phyloP scores from a whole-genome alignment of 2,888 invertebrate genomes.

The Glomeris marginata region DNA sequence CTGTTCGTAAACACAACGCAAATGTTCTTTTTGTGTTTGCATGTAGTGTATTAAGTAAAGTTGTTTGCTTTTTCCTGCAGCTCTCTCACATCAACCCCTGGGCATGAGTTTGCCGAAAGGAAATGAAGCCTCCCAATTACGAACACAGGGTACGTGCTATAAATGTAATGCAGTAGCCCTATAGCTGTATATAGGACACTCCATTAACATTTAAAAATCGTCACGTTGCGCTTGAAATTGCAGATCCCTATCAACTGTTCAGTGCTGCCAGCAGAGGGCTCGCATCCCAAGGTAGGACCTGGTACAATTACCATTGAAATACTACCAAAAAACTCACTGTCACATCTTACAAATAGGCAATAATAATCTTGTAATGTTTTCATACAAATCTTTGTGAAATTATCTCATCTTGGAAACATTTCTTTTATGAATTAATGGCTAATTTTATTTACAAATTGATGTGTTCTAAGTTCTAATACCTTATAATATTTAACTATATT shows the following conservation, averaged over 20 bases:
- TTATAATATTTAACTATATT: too few species aligned
- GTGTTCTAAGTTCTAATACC: too few species aligned
- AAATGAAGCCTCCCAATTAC: slow-evolving; percentile 1
- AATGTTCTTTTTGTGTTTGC: neutral
- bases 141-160: slow-evolving; percentile 7
- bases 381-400: neutral
- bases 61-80: neutral
- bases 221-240: slow-evolving; percentile 9
- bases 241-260: slow-evolving; percentile 20
- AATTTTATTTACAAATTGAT: neutral
- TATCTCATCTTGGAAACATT: too few species aligned
- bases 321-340: too few species aligned
- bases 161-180: neutral
- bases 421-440: neutral
- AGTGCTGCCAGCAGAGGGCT: slow-evolving; percentile 19
- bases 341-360: neutral
- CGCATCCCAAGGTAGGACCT: slow-evolving; percentile 20
- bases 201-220: neutral
- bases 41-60: neutral
- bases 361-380: neutral
- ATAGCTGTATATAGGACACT: neutral
- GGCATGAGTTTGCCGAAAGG: slow-evolving; percentile 5
- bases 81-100: slow-evolving; percentile 7
- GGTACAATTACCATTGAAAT: neutral
- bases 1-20: neutral